Evolutionary conservation across 2,113 vertebrate species (phyloP).

Genomic region (Hiodon alosoides): DNA sequence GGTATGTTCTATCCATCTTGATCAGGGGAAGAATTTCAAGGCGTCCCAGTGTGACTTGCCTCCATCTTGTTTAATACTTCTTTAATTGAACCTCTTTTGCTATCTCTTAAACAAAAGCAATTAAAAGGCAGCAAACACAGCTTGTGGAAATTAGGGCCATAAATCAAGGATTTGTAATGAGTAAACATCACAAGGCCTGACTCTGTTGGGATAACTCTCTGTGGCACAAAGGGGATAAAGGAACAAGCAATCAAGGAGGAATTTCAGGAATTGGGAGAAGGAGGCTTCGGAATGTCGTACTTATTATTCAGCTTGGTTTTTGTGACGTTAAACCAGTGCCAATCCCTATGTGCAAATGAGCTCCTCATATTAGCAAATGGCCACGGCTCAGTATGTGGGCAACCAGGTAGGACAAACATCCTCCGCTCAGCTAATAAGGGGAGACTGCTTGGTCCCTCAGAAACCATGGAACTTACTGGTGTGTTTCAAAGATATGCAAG

Average conservation of each 20-base stretch:
- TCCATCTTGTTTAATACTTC: conserved; percentile 21
- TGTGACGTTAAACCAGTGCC: neutral
- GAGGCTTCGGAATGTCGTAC: conserved; percentile 13
- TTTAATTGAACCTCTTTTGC: conserved; percentile 29
- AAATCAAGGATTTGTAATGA: conserved; percentile 35
- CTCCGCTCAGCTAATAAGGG: neutral
- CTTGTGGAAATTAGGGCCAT: conserved; percentile 37
- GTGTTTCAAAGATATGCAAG: conserved; percentile 25
- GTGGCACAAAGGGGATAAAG: neutral
- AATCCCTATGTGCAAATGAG: conserved; percentile 12
- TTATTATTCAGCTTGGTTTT: conserved; percentile 23
- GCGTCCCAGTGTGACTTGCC: neutral
- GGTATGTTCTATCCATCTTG: neutral
- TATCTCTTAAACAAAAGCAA: conserved; percentile 32
- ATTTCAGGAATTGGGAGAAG: conserved; percentile 8
- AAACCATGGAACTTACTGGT: conserved; percentile 18
- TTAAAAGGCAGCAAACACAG: conserved; percentile 41
- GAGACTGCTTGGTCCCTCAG: neutral
- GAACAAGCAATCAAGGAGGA: neutral
- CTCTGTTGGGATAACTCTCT: neutral
- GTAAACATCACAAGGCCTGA: conserved; percentile 8
- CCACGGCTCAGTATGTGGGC: neutral
- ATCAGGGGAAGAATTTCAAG: neutral
- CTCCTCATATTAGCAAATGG: conserved; percentile 2
- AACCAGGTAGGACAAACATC: conserved; percentile 7